These are phyloP conservation scores for Platichthys stellatus DNA, from an alignment of 2,113 vertebrate genomes.

Conservation along the genomic window DNA sequence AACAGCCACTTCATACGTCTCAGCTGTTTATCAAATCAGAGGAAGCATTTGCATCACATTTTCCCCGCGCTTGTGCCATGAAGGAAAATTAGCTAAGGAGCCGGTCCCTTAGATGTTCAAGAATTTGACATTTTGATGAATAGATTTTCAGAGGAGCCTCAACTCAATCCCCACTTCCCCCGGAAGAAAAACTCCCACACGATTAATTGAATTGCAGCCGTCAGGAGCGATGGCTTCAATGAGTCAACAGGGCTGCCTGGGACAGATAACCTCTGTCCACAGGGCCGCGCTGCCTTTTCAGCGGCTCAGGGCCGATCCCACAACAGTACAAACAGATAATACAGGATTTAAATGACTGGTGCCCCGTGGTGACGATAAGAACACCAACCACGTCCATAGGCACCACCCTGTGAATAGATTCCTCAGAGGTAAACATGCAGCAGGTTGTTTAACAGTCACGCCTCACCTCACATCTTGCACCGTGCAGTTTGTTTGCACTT, in stretches of 20 bases:
- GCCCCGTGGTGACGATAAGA: neutral
- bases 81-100: conserved; percentile 31
- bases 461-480: neutral
- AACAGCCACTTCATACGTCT: conserved; percentile 53
- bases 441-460: conserved; percentile 18
- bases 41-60: conserved; percentile 60
- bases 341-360: conserved; percentile 29
- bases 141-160: conserved; percentile 36
- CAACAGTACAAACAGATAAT: conserved; percentile 43
- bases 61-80: conserved; percentile 44
- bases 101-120: neutral
- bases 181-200: conserved; percentile 16
- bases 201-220: conserved; percentile 59
- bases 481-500: neutral
- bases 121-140: conserved; percentile 63
- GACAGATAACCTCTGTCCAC: conserved; percentile 45
- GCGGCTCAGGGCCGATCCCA: conserved; percentile 13
- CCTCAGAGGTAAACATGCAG: conserved; percentile 29
- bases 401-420: conserved; percentile 16
- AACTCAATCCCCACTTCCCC: conserved; percentile 32
- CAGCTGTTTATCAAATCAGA: conserved; percentile 57
- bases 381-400: conserved; percentile 1
- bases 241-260: conserved; percentile 48
- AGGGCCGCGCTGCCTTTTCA: neutral
- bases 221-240: conserved; percentile 36